Conservation (phyloP, 2,888 invertebrate species). For the Heliconius ismenius region DNA sequence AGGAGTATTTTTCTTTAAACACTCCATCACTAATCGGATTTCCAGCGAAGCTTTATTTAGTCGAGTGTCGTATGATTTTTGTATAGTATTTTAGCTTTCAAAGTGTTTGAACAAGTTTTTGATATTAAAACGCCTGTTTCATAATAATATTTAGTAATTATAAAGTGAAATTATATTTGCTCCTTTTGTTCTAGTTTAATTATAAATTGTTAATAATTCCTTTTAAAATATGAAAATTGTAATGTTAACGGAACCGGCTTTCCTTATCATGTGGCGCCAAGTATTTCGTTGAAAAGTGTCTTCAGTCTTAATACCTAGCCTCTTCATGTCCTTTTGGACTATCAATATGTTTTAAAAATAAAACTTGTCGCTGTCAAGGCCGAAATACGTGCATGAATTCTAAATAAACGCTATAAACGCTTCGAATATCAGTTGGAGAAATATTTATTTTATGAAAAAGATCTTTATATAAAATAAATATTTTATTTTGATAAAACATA, state of each 20-base stretch:
- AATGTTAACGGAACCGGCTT: background rate
- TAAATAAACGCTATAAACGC: background rate
- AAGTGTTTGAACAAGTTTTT: constrained; percentile 22
- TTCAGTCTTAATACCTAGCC: no score
- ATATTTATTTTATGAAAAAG: background rate
- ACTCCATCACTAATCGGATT: constrained; percentile 15
- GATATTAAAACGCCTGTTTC: constrained; percentile 19
- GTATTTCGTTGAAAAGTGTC: no score
- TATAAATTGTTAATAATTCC: background rate
- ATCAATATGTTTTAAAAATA: background rate
- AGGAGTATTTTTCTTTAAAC: constrained; percentile 28
- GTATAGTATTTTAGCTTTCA: constrained; percentile 26
- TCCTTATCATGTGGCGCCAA: no score
- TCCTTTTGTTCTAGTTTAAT: background rate
- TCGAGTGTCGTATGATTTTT: constrained; percentile 32
- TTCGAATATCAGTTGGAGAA: background rate
- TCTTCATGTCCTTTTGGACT: background rate
- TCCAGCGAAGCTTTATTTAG: constrained; percentile 31
- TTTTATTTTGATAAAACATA: no score
- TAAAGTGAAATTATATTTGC: background rate
- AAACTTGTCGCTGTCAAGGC: background rate
- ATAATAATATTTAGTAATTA: constrained; percentile 3
- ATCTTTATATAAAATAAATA: no score
- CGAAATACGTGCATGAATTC: background rate
- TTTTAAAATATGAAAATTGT: background rate